A percentile compares a stretch with the other conserved stretches of the same genome.
phyloP scores from a whole-genome alignment of 2,113 vertebrate genomes.

The Bufo gargarizans region DNA sequence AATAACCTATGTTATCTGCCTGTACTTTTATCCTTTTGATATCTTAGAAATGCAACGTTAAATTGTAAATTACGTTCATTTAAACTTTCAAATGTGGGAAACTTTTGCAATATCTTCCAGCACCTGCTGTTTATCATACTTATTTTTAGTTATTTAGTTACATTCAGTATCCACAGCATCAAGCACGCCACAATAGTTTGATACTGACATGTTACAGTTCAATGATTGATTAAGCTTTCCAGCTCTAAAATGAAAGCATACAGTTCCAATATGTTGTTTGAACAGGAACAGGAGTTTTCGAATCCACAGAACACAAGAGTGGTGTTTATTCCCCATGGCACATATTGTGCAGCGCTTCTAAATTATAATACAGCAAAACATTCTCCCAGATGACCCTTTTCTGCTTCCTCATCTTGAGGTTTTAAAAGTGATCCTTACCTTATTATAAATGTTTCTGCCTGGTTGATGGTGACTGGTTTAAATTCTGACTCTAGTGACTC shows the following conservation, averaged over 20 bases:
- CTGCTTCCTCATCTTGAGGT: conserved; percentile 23
- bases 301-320: conserved; percentile 46
- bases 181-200: conserved; percentile 54
- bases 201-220: conserved; percentile 57
- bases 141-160: conserved; percentile 51
- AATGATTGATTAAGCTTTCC: conserved; percentile 59
- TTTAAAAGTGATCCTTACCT: conserved; percentile 54
- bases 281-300: conserved; percentile 55
- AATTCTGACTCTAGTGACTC: conserved; percentile 47
- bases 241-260: conserved; percentile 55
- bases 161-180: conserved; percentile 46
- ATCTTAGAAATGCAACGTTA: conserved; percentile 26
- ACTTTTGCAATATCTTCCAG: conserved; percentile 29
- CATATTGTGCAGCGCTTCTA: conserved; percentile 46
- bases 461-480: conserved; percentile 51
- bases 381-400: conserved; percentile 27
- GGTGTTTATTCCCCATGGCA: conserved; percentile 56
- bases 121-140: conserved; percentile 36
- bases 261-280: conserved; percentile 57
- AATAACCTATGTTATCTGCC: neutral
- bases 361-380: conserved; percentile 53
- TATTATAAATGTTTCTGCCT: conserved; percentile 57
- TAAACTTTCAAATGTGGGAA: conserved; percentile 32
- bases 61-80: conserved; percentile 17
- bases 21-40: neutral